Evolutionary conservation across 2,113 vertebrate genomes (phyloP).

Genomic region (Oriolus oriolus): DNA sequence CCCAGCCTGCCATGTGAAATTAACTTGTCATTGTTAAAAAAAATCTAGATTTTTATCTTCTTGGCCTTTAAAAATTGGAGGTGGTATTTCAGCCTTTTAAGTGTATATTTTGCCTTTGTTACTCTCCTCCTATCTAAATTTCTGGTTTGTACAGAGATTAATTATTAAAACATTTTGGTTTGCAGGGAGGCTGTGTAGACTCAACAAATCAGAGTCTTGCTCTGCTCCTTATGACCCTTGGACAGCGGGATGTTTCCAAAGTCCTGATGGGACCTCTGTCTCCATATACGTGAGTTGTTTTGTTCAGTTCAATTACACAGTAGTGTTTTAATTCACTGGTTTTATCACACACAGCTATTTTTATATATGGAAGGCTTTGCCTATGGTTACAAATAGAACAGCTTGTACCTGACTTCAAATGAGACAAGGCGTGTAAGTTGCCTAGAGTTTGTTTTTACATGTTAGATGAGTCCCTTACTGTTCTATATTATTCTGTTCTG

Average conservation of each 20-base stretch:
- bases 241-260: slow-evolving; percentile 97
- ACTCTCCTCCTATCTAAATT: neutral
- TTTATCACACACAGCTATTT: neutral
- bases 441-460: neutral
- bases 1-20: neutral
- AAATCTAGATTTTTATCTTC: slow-evolving; percentile 15
- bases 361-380: neutral
- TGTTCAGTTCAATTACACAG: neutral
- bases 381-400: neutral
- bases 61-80: neutral
- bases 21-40: slow-evolving; percentile 3
- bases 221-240: slow-evolving; percentile 92
- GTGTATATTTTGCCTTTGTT: neutral
- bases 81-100: neutral
- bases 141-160: slow-evolving; percentile 59
- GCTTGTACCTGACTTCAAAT: neutral
- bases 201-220: slow-evolving; percentile 94
- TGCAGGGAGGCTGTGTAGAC: slow-evolving; percentile 94
- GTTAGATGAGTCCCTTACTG: neutral
- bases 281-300: slow-evolving; percentile 90
- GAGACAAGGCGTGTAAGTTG: neutral
- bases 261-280: slow-evolving; percentile 90
- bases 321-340: neutral
- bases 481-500: neutral
- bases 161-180: slow-evolving; percentile 67